Evolutionary conservation across 2,797 vertebrate species (phyloP).

Genomic region (Eleutherodactylus coqui): DNA sequence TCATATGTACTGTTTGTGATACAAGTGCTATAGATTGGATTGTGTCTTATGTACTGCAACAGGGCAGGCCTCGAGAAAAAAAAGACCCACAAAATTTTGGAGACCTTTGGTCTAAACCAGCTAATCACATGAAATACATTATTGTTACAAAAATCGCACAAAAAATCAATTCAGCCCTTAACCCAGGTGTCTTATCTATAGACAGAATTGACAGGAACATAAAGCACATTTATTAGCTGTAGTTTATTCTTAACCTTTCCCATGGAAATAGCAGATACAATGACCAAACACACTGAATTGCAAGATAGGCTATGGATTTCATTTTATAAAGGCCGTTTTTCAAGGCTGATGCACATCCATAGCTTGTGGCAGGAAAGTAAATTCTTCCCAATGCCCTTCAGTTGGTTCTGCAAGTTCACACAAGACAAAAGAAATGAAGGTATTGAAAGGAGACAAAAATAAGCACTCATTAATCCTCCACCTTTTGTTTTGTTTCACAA

Average conservation of each 20-base stretch:
- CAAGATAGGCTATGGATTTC: conserved; percentile 25
- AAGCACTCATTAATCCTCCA: conserved; percentile 23
- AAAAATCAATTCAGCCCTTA: too few relatives aligned
- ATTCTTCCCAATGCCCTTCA: conserved; percentile 31
- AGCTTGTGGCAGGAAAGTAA: conserved; percentile 50
- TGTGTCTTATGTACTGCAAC: too few relatives aligned
- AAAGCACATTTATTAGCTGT: neutral
- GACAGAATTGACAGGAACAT: neutral
- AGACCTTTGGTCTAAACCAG: too few relatives aligned
- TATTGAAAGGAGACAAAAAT: conserved; percentile 9
- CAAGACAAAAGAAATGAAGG: conserved; percentile 23
- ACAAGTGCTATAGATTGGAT: too few relatives aligned
- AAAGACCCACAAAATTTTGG: too few relatives aligned
- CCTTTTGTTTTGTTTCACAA: conserved; percentile 22
- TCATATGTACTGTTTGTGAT: too few relatives aligned
- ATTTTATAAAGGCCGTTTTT: conserved; percentile 39
- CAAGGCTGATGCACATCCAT: conserved; percentile 32
- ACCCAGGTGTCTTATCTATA: neutral
- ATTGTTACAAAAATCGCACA: too few relatives aligned
- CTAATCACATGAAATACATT: too few relatives aligned
- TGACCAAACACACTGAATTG: conserved; percentile 6
- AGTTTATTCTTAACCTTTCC: neutral
- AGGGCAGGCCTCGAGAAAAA: too few relatives aligned
- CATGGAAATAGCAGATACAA: conserved; percentile 7
- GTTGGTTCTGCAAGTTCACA: conserved; percentile 22